Evolutionary conservation across 2,888 invertebrate genomes (phyloP).

Genomic region (Sipha maydis): DNA sequence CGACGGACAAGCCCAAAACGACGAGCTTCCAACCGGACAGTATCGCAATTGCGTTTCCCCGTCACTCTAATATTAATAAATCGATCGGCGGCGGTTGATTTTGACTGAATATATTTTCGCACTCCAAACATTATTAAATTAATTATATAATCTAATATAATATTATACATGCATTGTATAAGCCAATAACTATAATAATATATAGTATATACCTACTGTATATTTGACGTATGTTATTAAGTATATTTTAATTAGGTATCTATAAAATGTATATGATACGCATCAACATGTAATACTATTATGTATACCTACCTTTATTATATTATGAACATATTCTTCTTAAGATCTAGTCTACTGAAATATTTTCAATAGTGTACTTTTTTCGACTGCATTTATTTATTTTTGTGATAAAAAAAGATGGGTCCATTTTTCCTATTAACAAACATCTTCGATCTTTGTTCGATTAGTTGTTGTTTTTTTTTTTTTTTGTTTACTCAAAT

Average conservation of each 20-base stretch:
- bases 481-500: background rate
- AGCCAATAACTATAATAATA: background rate
- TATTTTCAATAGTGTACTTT: constrained; percentile 24
- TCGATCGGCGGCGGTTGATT: background rate
- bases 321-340: background rate
- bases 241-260: background rate
- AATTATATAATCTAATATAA: background rate
- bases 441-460: constrained; percentile 6
- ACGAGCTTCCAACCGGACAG: background rate
- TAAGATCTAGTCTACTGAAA: constrained; percentile 32
- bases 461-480: background rate
- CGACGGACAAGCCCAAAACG: background rate
- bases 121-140: constrained; percentile 4
- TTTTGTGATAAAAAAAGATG: constrained; percentile 47
- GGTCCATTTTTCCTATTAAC: constrained; percentile 45
- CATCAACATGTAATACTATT: background rate
- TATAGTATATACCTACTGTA: background rate
- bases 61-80: background rate
- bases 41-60: background rate
- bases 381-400: constrained; percentile 30
- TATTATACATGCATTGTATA: background rate
- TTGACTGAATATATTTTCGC: background rate
- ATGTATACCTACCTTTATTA: background rate
- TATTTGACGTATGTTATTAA: background rate
- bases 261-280: background rate